Base-by-base conservation (phyloP, 2,888 invertebrate species). In the Andrena flavipes region DNA sequence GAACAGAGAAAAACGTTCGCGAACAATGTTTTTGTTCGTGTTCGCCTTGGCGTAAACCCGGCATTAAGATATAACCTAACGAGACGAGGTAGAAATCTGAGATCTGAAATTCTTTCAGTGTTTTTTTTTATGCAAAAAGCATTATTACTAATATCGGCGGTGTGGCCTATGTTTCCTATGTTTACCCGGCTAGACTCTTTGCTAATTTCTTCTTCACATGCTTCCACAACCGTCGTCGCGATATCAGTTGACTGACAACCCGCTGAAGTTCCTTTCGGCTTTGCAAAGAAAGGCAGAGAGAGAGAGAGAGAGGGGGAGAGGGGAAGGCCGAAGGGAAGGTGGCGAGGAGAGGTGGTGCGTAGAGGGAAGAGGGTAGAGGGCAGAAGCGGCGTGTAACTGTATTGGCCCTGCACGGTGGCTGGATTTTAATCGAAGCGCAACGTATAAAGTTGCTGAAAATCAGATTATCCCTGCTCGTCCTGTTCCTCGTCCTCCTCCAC, bases 401-500 rank as follows among this genome's bases (percentile, higher is more conserved):
- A 91, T 91, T 90, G 91, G 90, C 86, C 88, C 89, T 90, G 89
- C 88, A 91, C 91, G 89, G 89, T 91, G 88, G 90, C 90, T 90
- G 92, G 90, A 91, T 93, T 91, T 93, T 92, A 92, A 93, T 92
- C 91, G 92, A 92, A 92, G 91, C 90, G 92, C 91, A 90, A 91
- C 90, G 91, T 93, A 93, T 92, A 92, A 93, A 93, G 91, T 92
- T 93, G 91, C 92, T 91, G 92, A 92, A 92, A 92, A 93, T 93
- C 91, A 91, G 91, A 93, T 93, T 92, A 92, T 90, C 90, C 88
- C 88, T 88, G 83, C 84, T 84, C 88, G 81, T 79, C 81, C 79
- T 80, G 86, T 76, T 81, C 76, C 84, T 82, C 81, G 59, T 79
- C 76, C 81, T 77, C 76, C 82, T 62, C 63, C 54, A 59, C 70